Percentiles rank a stretch among this genome's conserved stretches.
Evolutionary conservation across 2,888 invertebrate species (phyloP).

Genomic region (Augochlorella aurata): DNA sequence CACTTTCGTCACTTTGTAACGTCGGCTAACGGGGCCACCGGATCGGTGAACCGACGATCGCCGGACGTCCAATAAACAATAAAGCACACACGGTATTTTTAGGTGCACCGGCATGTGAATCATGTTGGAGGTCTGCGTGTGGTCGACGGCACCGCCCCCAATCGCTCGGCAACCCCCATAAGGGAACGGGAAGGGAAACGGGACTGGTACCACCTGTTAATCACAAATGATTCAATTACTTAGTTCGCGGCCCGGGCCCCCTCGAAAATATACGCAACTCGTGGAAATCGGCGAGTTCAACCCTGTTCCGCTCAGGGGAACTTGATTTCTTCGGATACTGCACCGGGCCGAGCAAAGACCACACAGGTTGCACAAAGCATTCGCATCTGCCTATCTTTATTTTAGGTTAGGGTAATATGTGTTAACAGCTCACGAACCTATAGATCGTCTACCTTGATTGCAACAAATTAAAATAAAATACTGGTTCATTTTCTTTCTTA

Average conservation of each 20-base stretch:
- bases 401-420: no score
- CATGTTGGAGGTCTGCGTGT: slow-evolving; percentile 61
- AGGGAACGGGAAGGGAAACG: slow-evolving; percentile 30
- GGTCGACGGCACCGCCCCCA: slow-evolving; percentile 69
- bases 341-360: no score
- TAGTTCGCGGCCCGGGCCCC: neutral
- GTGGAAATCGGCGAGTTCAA: no score
- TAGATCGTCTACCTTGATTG: no score
- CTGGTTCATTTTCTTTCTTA: no score
- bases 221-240: slow-evolving; percentile 76
- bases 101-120: slow-evolving; percentile 49
- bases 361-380: no score
- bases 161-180: slow-evolving; percentile 47
- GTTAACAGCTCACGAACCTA: no score
- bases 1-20: neutral
- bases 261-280: neutral
- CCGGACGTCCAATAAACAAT: slow-evolving; percentile 26
- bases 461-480: no score
- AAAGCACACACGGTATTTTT: slow-evolving; percentile 35
- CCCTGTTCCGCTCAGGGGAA: no score
- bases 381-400: no score
- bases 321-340: no score
- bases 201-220: slow-evolving; percentile 73
- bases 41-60: neutral
- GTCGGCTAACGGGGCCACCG: neutral